These are phyloP conservation scores for Nautilus pompilius DNA, from an alignment of 1,140 invertebrate genomes.

Conservation along the genomic window DNA sequence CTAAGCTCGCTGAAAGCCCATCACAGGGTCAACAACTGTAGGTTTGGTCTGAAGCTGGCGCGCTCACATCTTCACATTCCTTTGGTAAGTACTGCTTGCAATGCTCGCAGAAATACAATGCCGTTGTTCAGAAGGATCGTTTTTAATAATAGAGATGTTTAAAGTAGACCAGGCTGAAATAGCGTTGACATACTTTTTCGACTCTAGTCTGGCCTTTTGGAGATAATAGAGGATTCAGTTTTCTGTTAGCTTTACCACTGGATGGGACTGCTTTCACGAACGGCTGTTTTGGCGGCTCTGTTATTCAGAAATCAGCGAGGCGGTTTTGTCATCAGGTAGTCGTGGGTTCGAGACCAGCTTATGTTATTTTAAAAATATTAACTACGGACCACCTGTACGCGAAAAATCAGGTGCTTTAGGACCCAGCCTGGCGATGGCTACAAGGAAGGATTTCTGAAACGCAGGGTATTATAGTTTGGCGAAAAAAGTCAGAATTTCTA, in stretches of 20 bases:
- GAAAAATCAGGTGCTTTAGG: too few relatives aligned
- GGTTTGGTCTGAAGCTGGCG: slow-evolving; percentile 48
- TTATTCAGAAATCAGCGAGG: too few relatives aligned
- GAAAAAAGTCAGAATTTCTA: too few relatives aligned
- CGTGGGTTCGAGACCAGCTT: too few relatives aligned
- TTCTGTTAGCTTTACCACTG: neutral
- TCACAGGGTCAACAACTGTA: slow-evolving; percentile 49
- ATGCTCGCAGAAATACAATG: neutral
- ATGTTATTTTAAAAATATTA: too few relatives aligned
- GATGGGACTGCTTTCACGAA: neutral
- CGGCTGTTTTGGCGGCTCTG: too few relatives aligned
- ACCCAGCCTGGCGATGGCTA: too few relatives aligned
- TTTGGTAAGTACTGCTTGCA: slow-evolving; percentile 26
- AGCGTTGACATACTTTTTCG: neutral
- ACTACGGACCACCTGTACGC: too few relatives aligned
- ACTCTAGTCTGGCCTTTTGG: neutral
- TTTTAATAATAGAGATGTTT: neutral
- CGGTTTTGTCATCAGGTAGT: too few relatives aligned
- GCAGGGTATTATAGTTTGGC: too few relatives aligned
- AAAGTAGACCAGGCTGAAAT: neutral
- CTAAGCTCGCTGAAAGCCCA: slow-evolving; percentile 46
- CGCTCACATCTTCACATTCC: slow-evolving; percentile 42
- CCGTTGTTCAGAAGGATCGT: neutral
- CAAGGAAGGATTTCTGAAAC: too few relatives aligned
- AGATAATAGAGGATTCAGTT: neutral